Conservation (phyloP, 2,797 vertebrate genomes). For the Pogoniulus pusillus region DNA sequence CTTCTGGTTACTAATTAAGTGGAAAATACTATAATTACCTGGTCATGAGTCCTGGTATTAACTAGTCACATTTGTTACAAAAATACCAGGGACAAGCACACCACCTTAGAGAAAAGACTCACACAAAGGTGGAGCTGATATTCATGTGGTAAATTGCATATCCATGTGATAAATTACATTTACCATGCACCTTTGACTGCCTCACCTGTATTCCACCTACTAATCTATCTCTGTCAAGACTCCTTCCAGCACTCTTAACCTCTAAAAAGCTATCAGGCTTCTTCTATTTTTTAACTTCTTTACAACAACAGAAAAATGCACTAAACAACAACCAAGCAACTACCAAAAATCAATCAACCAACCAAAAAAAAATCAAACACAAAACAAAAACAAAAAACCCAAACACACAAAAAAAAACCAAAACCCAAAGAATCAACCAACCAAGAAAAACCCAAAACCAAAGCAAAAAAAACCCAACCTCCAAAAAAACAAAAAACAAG, state of each 20-base stretch:
- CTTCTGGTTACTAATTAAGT: background rate
- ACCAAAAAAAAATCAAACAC: too few species aligned
- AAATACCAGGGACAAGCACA: background rate
- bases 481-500: too few species aligned
- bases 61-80: background rate
- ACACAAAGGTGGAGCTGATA: background rate
- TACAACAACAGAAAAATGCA: background rate
- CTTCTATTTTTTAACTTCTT: slow-evolving; percentile 24
- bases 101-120: background rate
- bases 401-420: background rate
- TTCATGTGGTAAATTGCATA: slow-evolving; percentile 24
- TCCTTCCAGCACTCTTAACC: slow-evolving; percentile 37
- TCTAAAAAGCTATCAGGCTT: background rate
- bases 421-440: too few species aligned
- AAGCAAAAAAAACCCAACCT: too few species aligned
- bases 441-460: fast-evolving
- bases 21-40: background rate
- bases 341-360: too few species aligned
- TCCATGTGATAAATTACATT: slow-evolving; percentile 57
- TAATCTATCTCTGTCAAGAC: slow-evolving; percentile 59
- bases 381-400: too few species aligned
- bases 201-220: slow-evolving; percentile 29
- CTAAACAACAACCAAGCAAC: background rate
- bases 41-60: background rate
- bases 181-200: slow-evolving; percentile 54